These are phyloP conservation scores for Neotragus moschatus DNA, from an alignment of 2,113 vertebrate species.

Conservation along the genomic window DNA sequence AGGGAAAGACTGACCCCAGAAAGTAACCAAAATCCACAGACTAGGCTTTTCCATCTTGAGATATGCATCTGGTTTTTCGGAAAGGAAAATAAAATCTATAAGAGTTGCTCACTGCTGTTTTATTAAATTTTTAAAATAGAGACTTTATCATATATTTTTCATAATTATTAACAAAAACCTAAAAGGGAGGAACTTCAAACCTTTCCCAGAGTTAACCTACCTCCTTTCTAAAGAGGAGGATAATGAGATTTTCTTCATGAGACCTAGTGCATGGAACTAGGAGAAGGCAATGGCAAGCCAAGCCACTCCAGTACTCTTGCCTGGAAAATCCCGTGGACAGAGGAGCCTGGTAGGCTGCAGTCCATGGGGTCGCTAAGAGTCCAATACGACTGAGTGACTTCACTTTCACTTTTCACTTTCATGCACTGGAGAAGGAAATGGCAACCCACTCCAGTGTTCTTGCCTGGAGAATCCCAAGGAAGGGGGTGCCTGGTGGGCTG, in stretches of 20 bases:
- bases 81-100: background rate
- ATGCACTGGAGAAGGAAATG: too few species aligned
- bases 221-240: background rate
- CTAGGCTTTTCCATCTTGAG: background rate
- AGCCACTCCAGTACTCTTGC: too few species aligned
- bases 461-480: too few species aligned
- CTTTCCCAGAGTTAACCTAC: background rate
- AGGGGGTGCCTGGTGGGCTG: too few species aligned
- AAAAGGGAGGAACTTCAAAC: background rate
- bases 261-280: background rate
- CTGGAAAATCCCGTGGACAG: too few species aligned
- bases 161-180: background rate
- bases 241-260: background rate
- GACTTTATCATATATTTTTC: background rate
- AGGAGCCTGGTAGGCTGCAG: too few species aligned
- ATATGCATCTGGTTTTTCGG: background rate
- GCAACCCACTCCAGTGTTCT: too few species aligned
- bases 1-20: background rate
- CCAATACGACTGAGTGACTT: too few species aligned
- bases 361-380: too few species aligned
- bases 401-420: too few species aligned
- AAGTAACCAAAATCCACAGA: background rate
- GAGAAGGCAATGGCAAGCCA: too few species aligned
- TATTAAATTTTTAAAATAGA: background rate
- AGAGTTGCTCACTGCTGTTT: background rate